Evolutionary conservation across 2,797 vertebrate species (phyloP), one percentile per base, ranked within the genome.

Genomic region (Loriculus beryllinus): DNA sequence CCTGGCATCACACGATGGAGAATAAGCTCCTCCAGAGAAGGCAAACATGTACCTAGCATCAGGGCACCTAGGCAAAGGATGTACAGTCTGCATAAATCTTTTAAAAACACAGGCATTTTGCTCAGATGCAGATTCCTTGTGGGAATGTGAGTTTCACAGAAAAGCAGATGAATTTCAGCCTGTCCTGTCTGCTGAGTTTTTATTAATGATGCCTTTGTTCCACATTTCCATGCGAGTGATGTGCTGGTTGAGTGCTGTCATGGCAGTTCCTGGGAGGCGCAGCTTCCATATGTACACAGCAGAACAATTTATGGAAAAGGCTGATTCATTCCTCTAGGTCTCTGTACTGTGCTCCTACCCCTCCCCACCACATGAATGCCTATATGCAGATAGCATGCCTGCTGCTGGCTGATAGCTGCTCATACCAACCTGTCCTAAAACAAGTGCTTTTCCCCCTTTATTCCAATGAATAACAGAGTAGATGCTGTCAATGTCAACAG

Each of bases 1-100:
- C 21, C 16, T 1, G 1, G 20, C 29, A 13, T 25, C 4, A 2
- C 1, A 1, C 1, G 0, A 10, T 25, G 62, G 75, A 48, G 35
- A 64, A 45, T 26, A 62, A 65, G 28, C 16, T 37, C 26, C 64
- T 42, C 14, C 31, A 14, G 26, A 42, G 25, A 51, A 60, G 16
- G 45, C 15, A 87, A 60, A 47, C 3, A 1, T 3, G 1, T 29
- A 21, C 60, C 5, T 0, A 0, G 19, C n/a, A 33, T 21, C 60
- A 62, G 39, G 39, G 28, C 37, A 74, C 37, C 37, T 9, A 64
- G 23, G 37, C 60, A 64, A 64, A 68, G 69, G 21, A 72, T 49
- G 63, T 54, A 18, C 21, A 23, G 40, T 42, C 17, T 6, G 21
- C 31, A 3, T 59, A 74, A 40, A 21, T n/a, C 8, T 19, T 43